Conservation (phyloP, 2,113 vertebrate species). For the Copsychus sechellarum region DNA sequence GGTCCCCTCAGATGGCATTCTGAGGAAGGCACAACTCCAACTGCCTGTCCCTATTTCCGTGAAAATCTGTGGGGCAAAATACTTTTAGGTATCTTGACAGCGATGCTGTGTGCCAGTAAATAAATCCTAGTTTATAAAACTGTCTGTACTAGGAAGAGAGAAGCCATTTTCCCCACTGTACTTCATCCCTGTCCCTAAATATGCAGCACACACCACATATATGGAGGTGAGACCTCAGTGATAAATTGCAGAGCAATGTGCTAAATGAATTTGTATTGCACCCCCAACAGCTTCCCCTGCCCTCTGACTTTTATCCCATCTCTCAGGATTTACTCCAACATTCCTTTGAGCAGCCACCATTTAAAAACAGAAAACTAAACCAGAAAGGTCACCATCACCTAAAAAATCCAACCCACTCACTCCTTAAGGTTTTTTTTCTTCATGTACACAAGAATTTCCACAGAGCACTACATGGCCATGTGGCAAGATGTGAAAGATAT, state of each 20-base stretch:
- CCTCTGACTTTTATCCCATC: constrained; percentile 18
- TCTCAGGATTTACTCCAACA: constrained; percentile 20
- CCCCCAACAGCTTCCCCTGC: not conserved
- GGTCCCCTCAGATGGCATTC: rapidly evolving
- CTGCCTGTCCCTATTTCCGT: not conserved
- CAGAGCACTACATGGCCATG: not conserved
- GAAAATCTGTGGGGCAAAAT: not conserved
- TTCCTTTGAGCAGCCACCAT: not conserved
- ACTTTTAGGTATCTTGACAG: not conserved
- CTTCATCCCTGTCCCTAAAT: not conserved
- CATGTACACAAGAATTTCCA: not conserved
- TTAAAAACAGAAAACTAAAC: not conserved
- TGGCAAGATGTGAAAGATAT: not conserved
- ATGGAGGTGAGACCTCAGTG: not conserved
- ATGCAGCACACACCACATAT: not conserved
- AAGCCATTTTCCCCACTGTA: not conserved
- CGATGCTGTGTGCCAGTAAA: not conserved
- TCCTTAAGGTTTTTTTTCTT: not conserved
- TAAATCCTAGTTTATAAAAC: not conserved
- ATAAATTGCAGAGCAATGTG: constrained; percentile 10
- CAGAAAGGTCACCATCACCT: not conserved
- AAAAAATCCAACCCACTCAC: not conserved
- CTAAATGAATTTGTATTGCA: constrained; percentile 4
- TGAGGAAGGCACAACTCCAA: not conserved
- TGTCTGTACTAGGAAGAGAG: rapidly evolving